Conservation (phyloP, 1,140 invertebrate species). For the Bombus waltoni region DNA sequence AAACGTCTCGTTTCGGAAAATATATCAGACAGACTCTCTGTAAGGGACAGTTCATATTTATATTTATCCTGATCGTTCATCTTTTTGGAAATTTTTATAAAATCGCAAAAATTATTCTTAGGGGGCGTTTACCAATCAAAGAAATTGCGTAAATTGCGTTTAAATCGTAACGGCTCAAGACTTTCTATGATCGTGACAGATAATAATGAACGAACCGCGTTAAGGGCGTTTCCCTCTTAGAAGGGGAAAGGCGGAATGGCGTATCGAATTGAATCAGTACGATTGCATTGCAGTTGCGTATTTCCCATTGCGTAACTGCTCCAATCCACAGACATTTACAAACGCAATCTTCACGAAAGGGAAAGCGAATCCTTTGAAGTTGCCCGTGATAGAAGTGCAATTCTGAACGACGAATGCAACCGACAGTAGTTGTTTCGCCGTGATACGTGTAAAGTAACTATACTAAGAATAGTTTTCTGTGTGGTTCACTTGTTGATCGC, state of each 20-base stretch:
- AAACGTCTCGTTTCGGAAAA: neutral
- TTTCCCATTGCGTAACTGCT: conserved; percentile 58
- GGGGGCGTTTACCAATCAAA: neutral
- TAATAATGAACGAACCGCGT: conserved; percentile 37
- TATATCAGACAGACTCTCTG: neutral
- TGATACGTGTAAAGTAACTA: neutral
- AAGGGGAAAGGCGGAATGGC: conserved; percentile 24
- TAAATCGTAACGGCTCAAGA: neutral
- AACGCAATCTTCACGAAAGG: neutral
- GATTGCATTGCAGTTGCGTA: conserved; percentile 46
- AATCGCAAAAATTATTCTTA: neutral
- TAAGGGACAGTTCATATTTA: neutral
- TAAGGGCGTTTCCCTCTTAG: conserved; percentile 40
- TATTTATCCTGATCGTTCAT: neutral
- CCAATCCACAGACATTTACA: conserved; percentile 2
- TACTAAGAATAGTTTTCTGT: neutral
- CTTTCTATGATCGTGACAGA: conserved; percentile 33
- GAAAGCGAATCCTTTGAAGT: conserved; percentile 66
- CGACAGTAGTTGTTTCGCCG: neutral
- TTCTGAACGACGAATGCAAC: conserved; percentile 49
- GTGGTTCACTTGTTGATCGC: neutral
- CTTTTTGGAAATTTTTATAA: neutral
- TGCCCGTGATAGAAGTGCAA: conserved; percentile 63
- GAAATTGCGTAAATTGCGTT: neutral
- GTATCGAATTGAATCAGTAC: conserved; percentile 57